Percentiles rank a stretch among this genome's conserved stretches.
phyloP scores from a whole-genome alignment of 2,888 invertebrate species.

The Volucella inanis region DNA sequence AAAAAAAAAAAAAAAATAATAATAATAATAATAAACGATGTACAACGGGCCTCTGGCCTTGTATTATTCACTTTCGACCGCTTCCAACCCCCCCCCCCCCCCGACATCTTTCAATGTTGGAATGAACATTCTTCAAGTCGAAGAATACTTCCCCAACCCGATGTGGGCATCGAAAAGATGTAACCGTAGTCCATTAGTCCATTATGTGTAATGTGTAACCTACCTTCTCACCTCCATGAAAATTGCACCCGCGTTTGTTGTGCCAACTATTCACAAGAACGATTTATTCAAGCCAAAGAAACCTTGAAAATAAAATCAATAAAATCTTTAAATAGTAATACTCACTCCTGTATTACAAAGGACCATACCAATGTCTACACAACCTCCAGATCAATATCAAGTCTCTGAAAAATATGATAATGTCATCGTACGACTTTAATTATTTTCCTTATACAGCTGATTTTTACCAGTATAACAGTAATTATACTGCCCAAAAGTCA shows the following conservation, averaged over 20 bases:
- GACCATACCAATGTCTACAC: no score
- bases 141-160: neutral
- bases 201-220: neutral
- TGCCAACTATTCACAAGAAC: neutral
- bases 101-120: neutral
- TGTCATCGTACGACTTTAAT: no score
- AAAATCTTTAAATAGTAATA: no score
- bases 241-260: neutral
- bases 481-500: no score
- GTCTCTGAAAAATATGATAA: no score
- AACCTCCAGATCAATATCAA: no score
- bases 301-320: constrained; percentile 11
- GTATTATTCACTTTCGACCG: neutral
- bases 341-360: no score
- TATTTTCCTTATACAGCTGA: no score
- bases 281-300: constrained; percentile 11
- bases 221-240: neutral
- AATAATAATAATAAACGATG: no score
- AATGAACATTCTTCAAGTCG: neutral
- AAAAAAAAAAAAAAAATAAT: no score
- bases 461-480: no score
- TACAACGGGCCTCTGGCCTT: neutral
- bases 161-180: constrained; percentile 5
- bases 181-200: neutral
- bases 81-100: neutral